Evolutionary conservation across 2,888 invertebrate species (phyloP), one percentile per base, ranked within the genome.

Genomic region (Trilocha varians): DNA sequence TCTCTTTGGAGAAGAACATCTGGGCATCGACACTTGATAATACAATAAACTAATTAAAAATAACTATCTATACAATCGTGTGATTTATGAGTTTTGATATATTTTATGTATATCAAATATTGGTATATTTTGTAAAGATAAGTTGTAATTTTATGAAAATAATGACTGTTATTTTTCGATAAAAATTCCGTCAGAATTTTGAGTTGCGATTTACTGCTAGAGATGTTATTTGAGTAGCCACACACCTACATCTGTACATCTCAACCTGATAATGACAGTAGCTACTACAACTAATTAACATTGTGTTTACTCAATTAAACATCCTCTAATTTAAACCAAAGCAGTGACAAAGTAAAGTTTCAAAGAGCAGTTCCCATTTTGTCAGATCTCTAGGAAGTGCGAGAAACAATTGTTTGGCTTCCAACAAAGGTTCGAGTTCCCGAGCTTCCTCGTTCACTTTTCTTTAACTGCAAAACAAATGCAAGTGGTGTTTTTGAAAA

Each of bases 1-100:
- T 55, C 50, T 53, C 52, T 53, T 54, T 47, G 51, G 46, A 48
- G 32, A 47, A 45, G 45, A 51, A 47, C 59, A 62, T 59, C 58
- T 62, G 62, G 54, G 51, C 47, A 47, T 38, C 18, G 42, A 38
- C 46, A 50, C 40, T 11, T 6, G 25, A 25, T 50, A 49, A 52
- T 46, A 33, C 41, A 36, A 25, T 33, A 37, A 39, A 40, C 33
- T 39, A 43, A 43, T 43, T 39, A 43, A 33, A 37, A 43, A 43
- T 36, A 14, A 39, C 18, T 42, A 41, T 38, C 33, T 36, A 25
- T 37, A 25, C 4, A 37, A 14, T 37, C 25, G 25, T 25, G 6
- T 25, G 25, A 25, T 4, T 25, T 25, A 25, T 25, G 25, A 4
- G 3, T 25, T 25, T 25, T 6, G 6, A 1, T 25, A 9, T 25